Base-by-base conservation (phyloP, 2,113 vertebrate genomes). In the Neogobius melanostomus region DNA sequence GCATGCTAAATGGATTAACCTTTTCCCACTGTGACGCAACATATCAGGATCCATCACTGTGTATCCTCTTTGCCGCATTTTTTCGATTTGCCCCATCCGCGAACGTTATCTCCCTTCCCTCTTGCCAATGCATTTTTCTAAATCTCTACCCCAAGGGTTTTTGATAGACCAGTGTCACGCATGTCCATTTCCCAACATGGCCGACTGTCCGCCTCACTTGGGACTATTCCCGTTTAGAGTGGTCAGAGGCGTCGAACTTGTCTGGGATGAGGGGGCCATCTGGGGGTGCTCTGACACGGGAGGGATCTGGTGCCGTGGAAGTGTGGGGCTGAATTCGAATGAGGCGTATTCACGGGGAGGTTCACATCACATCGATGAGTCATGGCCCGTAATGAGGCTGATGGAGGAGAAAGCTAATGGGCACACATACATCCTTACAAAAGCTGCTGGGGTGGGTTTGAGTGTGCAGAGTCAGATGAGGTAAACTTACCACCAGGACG, bases 1-100 rank as follows among this genome's bases (percentile, higher is more conserved):
- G 75, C 82, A 59, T n/a, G 48, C 80, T 83, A 86, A 87, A 85
- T 8, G 68, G 85, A 88, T 89, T 76, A 86, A 88, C 85, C 84
- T 87, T 82, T 77, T 67, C 43, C 72, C 74, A 78, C 52, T 48
- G 78, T 69, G 69, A 69, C 11, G 16, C 28, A 36, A 82, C 75
- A 61, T 54, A 83, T 72, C 74, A n/a, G 71, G 78, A 68, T 56
- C 60, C 17, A 73, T 76, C 76, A 50, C 53, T 14, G 16, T 64
- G 44, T 70, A 51, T 21, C 59, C 71, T 64, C 64, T 57, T 78
- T 64, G 71, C 51, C 56, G 42, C 36, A 52, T 57, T n/a, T 47
- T 64, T 48, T 45, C 50, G 14, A 61, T 44, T 47, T 16, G 48
- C 36, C 51, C 75, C 53, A 46, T 56, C 66, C 1, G 42, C 71